phyloP scores from a whole-genome alignment of 1,140 invertebrate species.

The Venturia canescens region DNA sequence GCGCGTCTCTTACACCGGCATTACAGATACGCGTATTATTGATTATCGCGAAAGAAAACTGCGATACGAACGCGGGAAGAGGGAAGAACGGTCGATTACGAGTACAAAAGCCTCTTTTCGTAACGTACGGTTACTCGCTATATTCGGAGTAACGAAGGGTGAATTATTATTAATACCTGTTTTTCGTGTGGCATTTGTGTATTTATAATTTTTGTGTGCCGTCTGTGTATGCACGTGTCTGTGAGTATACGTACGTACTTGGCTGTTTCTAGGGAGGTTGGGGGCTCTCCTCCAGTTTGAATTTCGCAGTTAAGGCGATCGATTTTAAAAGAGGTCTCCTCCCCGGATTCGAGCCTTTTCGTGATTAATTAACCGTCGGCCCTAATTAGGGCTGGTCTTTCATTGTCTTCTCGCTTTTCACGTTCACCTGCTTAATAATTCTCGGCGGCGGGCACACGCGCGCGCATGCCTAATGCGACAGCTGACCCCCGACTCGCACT shows the following conservation, averaged over 20 bases:
- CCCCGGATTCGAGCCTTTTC: not conserved
- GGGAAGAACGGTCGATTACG: constrained; percentile 65
- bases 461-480: not conserved
- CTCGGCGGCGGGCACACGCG: too few relatives aligned
- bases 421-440: not conserved
- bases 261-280: not conserved
- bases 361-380: constrained; percentile 16
- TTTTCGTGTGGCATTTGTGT: constrained; percentile 8
- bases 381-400: constrained; percentile 4
- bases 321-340: constrained; percentile 8
- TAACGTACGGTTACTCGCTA: constrained; percentile 53
- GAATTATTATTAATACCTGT: constrained; percentile 28
- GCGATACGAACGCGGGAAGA: constrained; percentile 36
- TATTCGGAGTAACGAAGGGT: constrained; percentile 11
- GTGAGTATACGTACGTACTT: constrained; percentile 16
- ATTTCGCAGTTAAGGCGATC: constrained; percentile 2
- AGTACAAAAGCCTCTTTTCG: constrained; percentile 68
- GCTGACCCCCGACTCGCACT: not conserved
- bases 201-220: not conserved
- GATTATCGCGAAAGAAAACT: not conserved
- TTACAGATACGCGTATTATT: not conserved
- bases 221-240: not conserved
- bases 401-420: not conserved
- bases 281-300: not conserved
- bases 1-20: not conserved